Base-by-base conservation (phyloP, 1,140 invertebrate genomes). In the Calosoma granatense region DNA sequence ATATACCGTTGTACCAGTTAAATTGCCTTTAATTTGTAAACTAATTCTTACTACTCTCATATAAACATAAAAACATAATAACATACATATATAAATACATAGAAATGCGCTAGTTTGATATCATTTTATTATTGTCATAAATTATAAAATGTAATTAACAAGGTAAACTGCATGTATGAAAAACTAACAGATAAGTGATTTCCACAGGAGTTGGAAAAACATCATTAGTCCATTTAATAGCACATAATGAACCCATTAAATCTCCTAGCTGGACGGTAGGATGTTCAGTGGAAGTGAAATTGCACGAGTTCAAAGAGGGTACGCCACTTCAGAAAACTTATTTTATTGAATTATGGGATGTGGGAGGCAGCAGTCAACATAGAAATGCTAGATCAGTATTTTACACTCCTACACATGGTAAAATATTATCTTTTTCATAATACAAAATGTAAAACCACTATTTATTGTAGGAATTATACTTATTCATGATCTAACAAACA, bases 161-260 rank as follows among this genome's bases (percentile, higher is more conserved):
- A 19, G 51, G 17, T 20, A 41, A 43, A 1, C 14, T 22, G 23
- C 23, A 47, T 2, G 9, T 21, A 1, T 55, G 41, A 20, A 57
- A 6, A 51, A 26, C 60, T 57, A 58, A n/a, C 21, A 15, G 12
- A 67, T 74, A 51, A 61, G n/a, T n/a, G n/a, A n/a, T n/a, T n/a
- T n/a, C n/a, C n/a, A n/a, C n/a, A 89, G 91, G 92, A 61, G 94
- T 97, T 61, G 95, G 95, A 14, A 98, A 98, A 81, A 92, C 94
- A 20, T 95, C 91, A 6, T 76, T 97, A 21, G 91, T 92, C 0
- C 90, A 97, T 76, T 75, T 97, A 53, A 90, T 96, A 63, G 90
- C 92, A 54, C 84, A 95, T 63, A 87, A 88, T 69, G 85, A 94
- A 72, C 82, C 88, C 1, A 82, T 93, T 4, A 76, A 76, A 57